Base-by-base conservation (phyloP, 2,797 vertebrate species). In the Neostethus bicornis region DNA sequence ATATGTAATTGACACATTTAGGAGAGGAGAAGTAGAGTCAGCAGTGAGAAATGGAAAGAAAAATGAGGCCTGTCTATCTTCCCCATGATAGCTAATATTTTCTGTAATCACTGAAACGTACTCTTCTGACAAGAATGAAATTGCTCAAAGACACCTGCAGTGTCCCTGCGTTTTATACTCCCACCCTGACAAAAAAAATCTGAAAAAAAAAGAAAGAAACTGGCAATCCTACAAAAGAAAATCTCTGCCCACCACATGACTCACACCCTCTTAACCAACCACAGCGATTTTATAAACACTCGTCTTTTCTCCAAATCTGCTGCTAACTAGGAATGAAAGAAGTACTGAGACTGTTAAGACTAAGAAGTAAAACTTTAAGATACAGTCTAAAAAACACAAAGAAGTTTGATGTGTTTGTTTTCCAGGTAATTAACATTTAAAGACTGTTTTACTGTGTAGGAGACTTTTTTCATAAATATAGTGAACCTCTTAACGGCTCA, bases 1-100 rank as follows among this genome's bases (percentile, higher is more conserved):
- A 69, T 71, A 72, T 74, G 75, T 51, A 72, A 84, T 66, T 70
- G 67, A 83, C 65, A 74, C 61, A 73, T 77, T 75, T 69, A 51
- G 56, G 44, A 76, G 58, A 64, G 50, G 76, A 67, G 54, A 75
- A 71, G 51, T 16, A 75, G 50, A 58, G 53, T 66, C 59, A 55
- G 35, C 31, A 61, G 51, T 56, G 65, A 60, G 53, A 72, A 63
- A 49, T n/a, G 34, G 3, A n/a, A 54, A 71, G 35, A 50, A 38
- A 73, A 64, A 56, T 45, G 32, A 47, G 28, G 39, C 38, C 45
- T 8, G 11, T 42, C 13, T 38, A 34, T 57, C 74, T 72, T 53
- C 11, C 29, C 62, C 64, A 25, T 68, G 66, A 21, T 51, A 26
- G 45, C 45, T 61, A 29, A 63, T 51, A 65, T 41, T 72, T 57